These are phyloP conservation scores for rat (Rattus norvegicus) DNA, from an alignment of 2,113 vertebrate species.

Conservation along the genomic window GRCr8 NC_086020.1:131421501-131422000, in stretches of 20 bases:
- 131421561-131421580: not conserved
- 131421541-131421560: not conserved
- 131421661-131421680: not conserved
- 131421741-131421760: too few relatives aligned
- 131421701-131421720: fast-evolving
- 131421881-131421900: not conserved
- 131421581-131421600: not conserved
- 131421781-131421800: not conserved
- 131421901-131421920: too few relatives aligned
- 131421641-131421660: not conserved
- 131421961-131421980: too few relatives aligned
- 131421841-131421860: not conserved
- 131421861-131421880: not conserved
- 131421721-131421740: not conserved
- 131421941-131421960: not conserved
- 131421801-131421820: not conserved
- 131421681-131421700: not conserved
- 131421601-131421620: not conserved
- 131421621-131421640: not conserved
- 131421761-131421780: not conserved
- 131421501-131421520: fast-evolving
- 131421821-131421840: not conserved
- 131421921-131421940: not conserved
- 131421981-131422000: not conserved
- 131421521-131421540: not conserved